Percentiles rank a stretch among this genome's conserved stretches.
phyloP scores from a whole-genome alignment of 2,888 invertebrate species.

The Yponomeuta malinellus region DNA sequence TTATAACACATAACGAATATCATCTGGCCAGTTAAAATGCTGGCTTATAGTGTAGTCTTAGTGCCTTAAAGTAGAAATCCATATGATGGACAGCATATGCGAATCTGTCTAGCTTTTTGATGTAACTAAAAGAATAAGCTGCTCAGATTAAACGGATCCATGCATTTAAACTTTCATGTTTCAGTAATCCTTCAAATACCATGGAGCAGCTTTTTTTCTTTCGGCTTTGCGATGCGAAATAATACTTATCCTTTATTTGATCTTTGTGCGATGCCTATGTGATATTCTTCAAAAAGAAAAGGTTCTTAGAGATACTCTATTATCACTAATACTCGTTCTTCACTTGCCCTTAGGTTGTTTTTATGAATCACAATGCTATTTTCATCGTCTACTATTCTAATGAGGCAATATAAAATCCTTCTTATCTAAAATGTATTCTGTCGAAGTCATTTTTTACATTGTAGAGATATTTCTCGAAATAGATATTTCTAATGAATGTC shows the following conservation, averaged over 20 bases:
- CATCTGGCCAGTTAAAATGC: conserved; percentile 35
- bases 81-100: too few species aligned
- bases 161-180: too few species aligned
- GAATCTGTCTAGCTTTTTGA: too few species aligned
- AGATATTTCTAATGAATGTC: background rate
- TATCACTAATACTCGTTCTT: background rate
- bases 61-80: too few species aligned
- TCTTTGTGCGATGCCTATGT: too few species aligned
- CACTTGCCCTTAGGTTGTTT: background rate
- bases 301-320: background rate
- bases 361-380: background rate
- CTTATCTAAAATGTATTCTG: background rate
- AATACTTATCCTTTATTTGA: too few species aligned
- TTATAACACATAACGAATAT: conserved; percentile 2
- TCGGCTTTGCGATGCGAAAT: too few species aligned
- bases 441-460: background rate
- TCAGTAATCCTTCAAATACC: too few species aligned
- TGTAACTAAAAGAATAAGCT: too few species aligned
- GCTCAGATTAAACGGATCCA: too few species aligned
- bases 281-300: background rate
- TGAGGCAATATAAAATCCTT: background rate
- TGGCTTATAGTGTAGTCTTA: conserved; percentile 16
- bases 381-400: background rate
- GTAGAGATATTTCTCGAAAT: background rate
- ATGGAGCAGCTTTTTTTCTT: too few species aligned